Evolutionary conservation across 92 coral and sea anemone species (phyloP).

Genomic region (Zoanthus sociatus): DNA sequence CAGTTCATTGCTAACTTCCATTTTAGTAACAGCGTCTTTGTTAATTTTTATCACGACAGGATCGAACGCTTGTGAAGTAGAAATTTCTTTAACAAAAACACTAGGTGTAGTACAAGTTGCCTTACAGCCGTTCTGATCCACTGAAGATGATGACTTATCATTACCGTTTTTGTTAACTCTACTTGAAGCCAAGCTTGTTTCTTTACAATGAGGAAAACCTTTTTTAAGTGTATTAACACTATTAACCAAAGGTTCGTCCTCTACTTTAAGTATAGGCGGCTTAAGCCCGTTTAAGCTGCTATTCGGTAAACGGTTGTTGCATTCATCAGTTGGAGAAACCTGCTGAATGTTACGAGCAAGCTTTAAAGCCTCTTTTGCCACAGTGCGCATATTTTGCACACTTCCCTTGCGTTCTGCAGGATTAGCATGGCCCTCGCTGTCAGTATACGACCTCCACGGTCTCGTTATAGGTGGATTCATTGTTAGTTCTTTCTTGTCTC

Average conservation of each 20-base stretch:
- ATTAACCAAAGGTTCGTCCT: conserved; percentile 20
- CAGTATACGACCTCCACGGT: conserved; percentile 36
- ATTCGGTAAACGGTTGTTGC: background rate
- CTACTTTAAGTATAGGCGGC: conserved; percentile 34
- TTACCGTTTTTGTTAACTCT: background rate
- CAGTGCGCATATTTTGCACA: background rate
- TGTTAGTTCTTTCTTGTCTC: background rate
- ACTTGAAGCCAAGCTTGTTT: background rate
- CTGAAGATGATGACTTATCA: background rate
- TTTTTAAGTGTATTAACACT: background rate
- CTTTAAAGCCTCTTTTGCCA: conserved; percentile 20
- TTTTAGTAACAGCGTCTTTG: conserved; percentile 20
- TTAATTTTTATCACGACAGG: conserved; percentile 55
- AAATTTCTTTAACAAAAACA: background rate
- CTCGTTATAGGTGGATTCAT: conserved; percentile 27
- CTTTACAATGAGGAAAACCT: background rate
- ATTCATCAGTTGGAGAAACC: conserved; percentile 3
- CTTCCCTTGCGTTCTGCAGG: conserved; percentile 17
- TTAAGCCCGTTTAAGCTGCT: conserved; percentile 9
- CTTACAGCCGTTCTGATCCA: background rate
- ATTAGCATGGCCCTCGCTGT: conserved; percentile 17
- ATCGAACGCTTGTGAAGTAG: conserved; percentile 47
- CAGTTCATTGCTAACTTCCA: conserved; percentile 9
- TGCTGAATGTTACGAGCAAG: conserved; percentile 27
- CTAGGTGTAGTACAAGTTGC: background rate